These are phyloP conservation scores for Lampropteryx suffumata DNA, from an alignment of 2,888 invertebrate species.

Conservation along the genomic window DNA sequence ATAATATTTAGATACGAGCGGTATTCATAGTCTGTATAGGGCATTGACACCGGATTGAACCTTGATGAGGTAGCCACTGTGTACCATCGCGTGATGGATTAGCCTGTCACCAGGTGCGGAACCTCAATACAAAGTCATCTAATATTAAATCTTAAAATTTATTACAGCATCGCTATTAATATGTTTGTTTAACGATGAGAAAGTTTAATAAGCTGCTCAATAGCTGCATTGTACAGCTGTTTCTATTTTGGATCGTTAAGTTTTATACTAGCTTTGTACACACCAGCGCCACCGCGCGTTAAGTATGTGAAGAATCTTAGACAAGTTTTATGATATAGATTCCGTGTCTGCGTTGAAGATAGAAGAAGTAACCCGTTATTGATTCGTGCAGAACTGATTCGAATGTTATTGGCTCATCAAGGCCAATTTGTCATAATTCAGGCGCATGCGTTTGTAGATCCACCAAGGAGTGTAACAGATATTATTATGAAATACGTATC, in stretches of 20 bases:
- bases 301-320: no score
- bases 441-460: constrained; percentile 17
- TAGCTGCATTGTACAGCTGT: constrained; percentile 37
- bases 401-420: constrained; percentile 30
- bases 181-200: constrained; percentile 51
- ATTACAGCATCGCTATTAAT: constrained; percentile 64
- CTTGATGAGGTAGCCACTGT: constrained; percentile 62
- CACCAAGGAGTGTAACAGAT: constrained; percentile 6
- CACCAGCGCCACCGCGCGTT: no score
- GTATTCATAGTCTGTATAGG: constrained; percentile 35
- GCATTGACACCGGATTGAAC: constrained; percentile 66
- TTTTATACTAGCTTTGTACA: constrained; percentile 4
- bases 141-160: constrained; percentile 65
- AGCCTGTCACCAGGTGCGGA: constrained; percentile 48
- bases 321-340: constrained; percentile 23
- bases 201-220: constrained; percentile 44
- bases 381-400: constrained; percentile 36
- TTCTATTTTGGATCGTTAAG: constrained; percentile 14
- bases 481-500: not conserved
- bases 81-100: constrained; percentile 62
- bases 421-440: constrained; percentile 27
- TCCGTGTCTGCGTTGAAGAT: constrained; percentile 16
- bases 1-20: not conserved
- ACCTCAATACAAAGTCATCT: constrained; percentile 53
- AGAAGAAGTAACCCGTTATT: constrained; percentile 22